phyloP scores from a whole-genome alignment of 2,113 vertebrate species.

The Barbus barbus region DNA sequence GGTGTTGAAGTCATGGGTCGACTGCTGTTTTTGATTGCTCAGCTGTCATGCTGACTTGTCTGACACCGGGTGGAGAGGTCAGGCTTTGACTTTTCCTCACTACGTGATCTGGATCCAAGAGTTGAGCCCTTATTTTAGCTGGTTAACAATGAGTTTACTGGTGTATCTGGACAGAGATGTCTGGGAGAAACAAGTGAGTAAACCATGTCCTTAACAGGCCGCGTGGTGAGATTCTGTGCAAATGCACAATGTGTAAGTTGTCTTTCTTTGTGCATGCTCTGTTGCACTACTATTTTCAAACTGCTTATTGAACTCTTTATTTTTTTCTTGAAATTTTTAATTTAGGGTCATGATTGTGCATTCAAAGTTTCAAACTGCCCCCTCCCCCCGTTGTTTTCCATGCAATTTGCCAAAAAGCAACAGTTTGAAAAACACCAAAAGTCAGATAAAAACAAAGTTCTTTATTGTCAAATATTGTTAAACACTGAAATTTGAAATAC shows the following conservation, averaged over 20 bases:
- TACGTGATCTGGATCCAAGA: slow-evolving; percentile 41
- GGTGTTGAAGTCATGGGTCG: slow-evolving; percentile 33
- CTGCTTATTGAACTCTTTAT: no score
- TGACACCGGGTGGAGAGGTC: slow-evolving; percentile 63
- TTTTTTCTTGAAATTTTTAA: no score
- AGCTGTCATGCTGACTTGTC: slow-evolving; percentile 55
- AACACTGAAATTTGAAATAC: neutral
- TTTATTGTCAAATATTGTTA: neutral
- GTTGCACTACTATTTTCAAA: neutral
- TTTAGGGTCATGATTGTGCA: no score
- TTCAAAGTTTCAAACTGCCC: no score
- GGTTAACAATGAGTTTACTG: slow-evolving; percentile 7
- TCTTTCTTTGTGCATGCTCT: no score
- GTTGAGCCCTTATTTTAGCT: neutral
- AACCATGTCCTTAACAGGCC: neutral
- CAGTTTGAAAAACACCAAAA: neutral
- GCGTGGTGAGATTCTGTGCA: neutral
- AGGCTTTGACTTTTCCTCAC: slow-evolving; percentile 36
- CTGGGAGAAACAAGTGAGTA: neutral
- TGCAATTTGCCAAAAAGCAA: neutral
- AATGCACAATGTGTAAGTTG: no score
- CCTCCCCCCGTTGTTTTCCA: no score
- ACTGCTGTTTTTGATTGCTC: slow-evolving; percentile 56
- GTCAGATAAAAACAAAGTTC: neutral
- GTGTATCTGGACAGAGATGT: neutral